Evolutionary conservation across 2,888 invertebrate genomes (phyloP).

Genomic region (Trachelus tabidus): DNA sequence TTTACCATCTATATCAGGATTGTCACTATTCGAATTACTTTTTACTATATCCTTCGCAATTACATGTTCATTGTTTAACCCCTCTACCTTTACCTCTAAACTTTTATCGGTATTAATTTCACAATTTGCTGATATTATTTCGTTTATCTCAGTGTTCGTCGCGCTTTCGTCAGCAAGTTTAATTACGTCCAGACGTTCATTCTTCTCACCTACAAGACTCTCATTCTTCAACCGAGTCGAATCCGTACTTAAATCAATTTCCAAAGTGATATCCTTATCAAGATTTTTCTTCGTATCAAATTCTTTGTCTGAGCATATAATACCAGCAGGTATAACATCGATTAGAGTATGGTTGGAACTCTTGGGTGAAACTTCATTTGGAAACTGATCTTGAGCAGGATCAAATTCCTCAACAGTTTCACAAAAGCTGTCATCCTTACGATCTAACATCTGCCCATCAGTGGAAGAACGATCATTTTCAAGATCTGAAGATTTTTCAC

Average conservation of each 20-base stretch:
- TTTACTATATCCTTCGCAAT: conserved; percentile 41
- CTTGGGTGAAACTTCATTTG: not conserved
- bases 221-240: conserved; percentile 16
- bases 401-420: not conserved
- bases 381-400: not conserved
- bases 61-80: not conserved
- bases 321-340: not conserved
- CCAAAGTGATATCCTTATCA: not conserved
- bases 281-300: not conserved
- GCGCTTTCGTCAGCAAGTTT: conserved; percentile 44
- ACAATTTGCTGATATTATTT: not conserved
- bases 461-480: not conserved
- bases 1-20: conserved; percentile 58
- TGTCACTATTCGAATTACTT: conserved; percentile 11
- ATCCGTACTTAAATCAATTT: not conserved
- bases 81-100: not conserved
- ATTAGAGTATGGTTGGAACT: not conserved
- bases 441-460: conserved; percentile 1
- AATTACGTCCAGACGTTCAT: conserved; percentile 63
- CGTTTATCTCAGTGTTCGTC: not conserved
- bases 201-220: conserved; percentile 23
- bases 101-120: not conserved
- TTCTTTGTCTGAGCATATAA: not conserved
- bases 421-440: not conserved
- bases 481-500: not conserved